Evolutionary conservation across 1,140 invertebrate species (phyloP), one percentile per base, ranked within the genome.

Genomic region (Rhyzopertha dominica): DNA sequence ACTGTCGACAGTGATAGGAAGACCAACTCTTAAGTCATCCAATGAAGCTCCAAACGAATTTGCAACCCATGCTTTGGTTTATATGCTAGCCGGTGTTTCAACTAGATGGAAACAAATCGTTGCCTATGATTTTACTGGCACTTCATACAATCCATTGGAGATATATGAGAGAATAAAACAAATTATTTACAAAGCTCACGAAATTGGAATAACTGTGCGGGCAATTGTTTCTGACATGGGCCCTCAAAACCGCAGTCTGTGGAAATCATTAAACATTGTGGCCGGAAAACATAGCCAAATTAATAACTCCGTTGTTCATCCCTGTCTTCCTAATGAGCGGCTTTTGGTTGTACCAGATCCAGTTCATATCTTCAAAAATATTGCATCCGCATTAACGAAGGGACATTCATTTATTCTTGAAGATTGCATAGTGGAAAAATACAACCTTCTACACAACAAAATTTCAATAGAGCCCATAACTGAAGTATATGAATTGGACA

Each of bases 311-410:
- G 16, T 18, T 18, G 5, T 14, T 5, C 35, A 46, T 24, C 43
- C 43, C 2, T 38, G 34, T 24, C 10, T 13, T 24, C 4, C 7
- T 7, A 17, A 39, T 29, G 18, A 40, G 25, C 12, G 10, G 31
- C 18, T 43, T 38, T 41, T 12, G 3, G 26, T 41, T 13, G 19
- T 43, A 18, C 46, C 39, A 9, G 46, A 48, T 14, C 29, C 38
- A 19, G 46, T 43, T 4, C 46, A 48, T 36, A 17, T 37, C 13
- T 48, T 43, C 29, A 48, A 48, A 48, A 48, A 43, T 37, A 18
- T 48, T 14, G 25, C 31, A 14, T 3, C 18, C 10, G 1, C 39
- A 19, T 14, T 41, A 2, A 41, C 39, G 22, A 41, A 30, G 12
- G 18, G 17, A 10, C 10, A 30, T 17, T 19, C 7, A 29, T 41